A percentile compares a stretch with the other conserved stretches of the same genome.
phyloP scores from a whole-genome alignment of 2,113 vertebrate species.

The Albula goreensis region DNA sequence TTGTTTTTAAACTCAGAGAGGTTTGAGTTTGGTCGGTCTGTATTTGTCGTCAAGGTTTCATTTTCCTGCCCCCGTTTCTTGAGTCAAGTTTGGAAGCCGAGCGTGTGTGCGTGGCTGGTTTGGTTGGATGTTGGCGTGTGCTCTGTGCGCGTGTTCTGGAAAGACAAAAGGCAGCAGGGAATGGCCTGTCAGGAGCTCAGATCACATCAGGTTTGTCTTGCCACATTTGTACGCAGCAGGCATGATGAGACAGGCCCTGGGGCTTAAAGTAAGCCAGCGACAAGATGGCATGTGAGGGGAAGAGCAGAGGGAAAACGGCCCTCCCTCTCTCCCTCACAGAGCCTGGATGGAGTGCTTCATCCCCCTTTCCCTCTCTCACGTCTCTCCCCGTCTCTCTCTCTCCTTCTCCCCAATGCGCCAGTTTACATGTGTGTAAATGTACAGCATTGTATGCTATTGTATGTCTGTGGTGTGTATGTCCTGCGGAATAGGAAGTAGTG shows the following conservation, averaged over 20 bases:
- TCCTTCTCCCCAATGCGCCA: neutral
- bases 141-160: neutral
- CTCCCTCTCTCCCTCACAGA: neutral
- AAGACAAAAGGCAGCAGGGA: conserved; percentile 14
- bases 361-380: too few species aligned
- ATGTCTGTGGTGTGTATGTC: neutral
- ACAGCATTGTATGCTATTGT: neutral
- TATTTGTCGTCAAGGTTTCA: neutral
- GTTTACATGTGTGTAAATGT: neutral
- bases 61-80: neutral
- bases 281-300: conserved; percentile 9
- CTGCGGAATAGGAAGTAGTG: neutral
- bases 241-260: neutral
- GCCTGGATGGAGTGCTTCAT: neutral
- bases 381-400: neutral
- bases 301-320: too few species aligned
- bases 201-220: conserved; percentile 27
- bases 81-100: neutral
- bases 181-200: conserved; percentile 4
- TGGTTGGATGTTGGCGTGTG: neutral
- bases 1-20: neutral
- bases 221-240: neutral
- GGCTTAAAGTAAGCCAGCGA: neutral
- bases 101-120: neutral
- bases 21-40: neutral